Evolutionary conservation across 2,888 invertebrate species (phyloP), one percentile per base, ranked within the genome.

Genomic region (Eurytoma adleriae): DNA sequence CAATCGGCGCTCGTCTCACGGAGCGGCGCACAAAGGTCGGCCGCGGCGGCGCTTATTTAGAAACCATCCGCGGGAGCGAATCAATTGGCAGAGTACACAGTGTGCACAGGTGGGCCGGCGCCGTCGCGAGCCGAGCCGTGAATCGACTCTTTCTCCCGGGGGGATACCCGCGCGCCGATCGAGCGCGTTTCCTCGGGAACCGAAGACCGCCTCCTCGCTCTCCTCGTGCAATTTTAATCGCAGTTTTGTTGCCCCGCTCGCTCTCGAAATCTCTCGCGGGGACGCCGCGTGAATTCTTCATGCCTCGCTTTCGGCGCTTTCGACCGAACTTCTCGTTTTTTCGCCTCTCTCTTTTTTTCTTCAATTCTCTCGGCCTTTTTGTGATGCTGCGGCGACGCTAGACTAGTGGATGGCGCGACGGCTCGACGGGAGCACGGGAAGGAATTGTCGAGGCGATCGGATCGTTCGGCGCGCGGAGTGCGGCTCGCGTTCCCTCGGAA

Each of bases 161-260:
- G 50, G 30, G 20, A 48, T 13, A 48, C 1, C 1, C 12, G 27
- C 69, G 20, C 56, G 48, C 27, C 27, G 40, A 40, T 77, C 27
- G 57, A 13, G 16, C 18, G 20, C n/a, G 69, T 18, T 30, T 59
- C 57, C n/a, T 48, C n/a, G 40, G 30, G 27, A 57, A 40, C 50
- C 18, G 75, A 75, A 66, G 56, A 56, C 52, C 20, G 27, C 59
- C 52, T 68, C 62, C 52, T 54, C 70, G 68, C 68, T 27, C 62
- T 64, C 27, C 27, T 66, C 59, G 24, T 81, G 75, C 72, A 81
- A 70, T 62, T 73, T 81, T 81, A 62, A 81, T 81, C 74, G 67
- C 56, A 59, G 69, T 78, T 24, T 24, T 81, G 81, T 78, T 81
- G 70, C 66, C 56, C 30, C 16, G 57, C n/a, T 24, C 57, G 27